Evolutionary conservation across 2,113 vertebrate species (phyloP).

Genomic region (Rafetus swinhoei): DNA sequence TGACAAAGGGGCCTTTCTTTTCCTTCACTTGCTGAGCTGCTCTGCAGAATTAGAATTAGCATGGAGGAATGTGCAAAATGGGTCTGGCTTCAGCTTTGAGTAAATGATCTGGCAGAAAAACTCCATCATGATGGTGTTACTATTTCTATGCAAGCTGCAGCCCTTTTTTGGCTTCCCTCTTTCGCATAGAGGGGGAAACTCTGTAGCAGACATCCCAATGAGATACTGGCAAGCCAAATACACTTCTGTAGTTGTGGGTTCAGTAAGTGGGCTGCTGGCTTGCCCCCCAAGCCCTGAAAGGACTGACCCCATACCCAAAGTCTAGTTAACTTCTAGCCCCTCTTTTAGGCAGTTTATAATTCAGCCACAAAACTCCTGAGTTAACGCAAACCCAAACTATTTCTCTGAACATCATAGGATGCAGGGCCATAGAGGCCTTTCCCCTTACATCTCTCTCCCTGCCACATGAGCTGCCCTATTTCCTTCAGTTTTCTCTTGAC

Average conservation of each 20-base stretch:
- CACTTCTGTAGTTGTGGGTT: neutral
- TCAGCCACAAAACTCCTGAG: neutral
- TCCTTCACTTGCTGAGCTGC: neutral
- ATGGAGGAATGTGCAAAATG: slow-evolving; percentile 5
- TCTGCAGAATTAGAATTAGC: slow-evolving; percentile 41
- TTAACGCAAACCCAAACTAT: neutral
- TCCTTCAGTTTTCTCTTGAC: neutral
- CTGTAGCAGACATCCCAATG: rapidly evolving
- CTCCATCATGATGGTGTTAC: rapidly evolving
- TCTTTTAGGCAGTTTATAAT: neutral
- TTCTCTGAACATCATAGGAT: neutral
- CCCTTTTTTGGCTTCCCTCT: neutral
- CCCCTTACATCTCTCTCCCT: neutral
- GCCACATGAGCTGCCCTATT: neutral
- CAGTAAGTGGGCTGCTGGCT: neutral
- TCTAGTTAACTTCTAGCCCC: neutral
- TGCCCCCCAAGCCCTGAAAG: neutral
- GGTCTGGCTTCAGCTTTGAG: neutral
- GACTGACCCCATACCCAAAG: neutral
- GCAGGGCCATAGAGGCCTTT: neutral
- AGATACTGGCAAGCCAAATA: neutral
- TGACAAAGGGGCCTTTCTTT: slow-evolving; percentile 60
- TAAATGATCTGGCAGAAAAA: neutral
- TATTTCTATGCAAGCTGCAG: neutral
- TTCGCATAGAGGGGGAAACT: too few relatives aligned